Conservation (phyloP, 64 coral and sea anemone species). For the Dendronephthya gigantea region DNA sequence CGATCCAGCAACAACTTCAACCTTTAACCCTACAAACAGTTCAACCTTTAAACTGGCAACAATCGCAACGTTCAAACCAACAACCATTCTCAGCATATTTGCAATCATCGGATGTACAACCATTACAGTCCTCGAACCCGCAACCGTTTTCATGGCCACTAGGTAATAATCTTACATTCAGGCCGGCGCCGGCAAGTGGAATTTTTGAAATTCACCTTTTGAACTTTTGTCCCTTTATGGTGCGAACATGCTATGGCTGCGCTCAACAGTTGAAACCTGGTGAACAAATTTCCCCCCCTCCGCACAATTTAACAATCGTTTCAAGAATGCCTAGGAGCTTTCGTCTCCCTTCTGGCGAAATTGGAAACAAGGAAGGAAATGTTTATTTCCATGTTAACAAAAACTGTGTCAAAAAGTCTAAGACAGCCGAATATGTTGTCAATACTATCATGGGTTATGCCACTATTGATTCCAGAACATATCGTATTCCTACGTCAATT, state of each 20-base stretch:
- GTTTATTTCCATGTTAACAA: too few relatives aligned
- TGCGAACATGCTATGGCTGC: conserved; percentile 6
- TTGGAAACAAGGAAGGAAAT: neutral
- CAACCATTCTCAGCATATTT: neutral
- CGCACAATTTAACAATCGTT: conserved; percentile 12
- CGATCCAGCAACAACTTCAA: neutral
- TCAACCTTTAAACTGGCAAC: neutral
- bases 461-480: too few relatives aligned
- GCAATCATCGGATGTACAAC: neutral
- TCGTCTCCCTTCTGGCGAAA: conserved; percentile 11
- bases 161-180: neutral
- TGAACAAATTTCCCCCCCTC: too few relatives aligned
- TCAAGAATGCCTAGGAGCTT: conserved; percentile 1
- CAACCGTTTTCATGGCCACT: neutral
- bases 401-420: too few relatives aligned
- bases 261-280: conserved; percentile 14
- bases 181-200: neutral
- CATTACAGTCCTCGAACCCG: neutral
- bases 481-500: too few relatives aligned
- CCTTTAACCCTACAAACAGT: neutral
- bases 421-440: too few relatives aligned
- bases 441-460: too few relatives aligned
- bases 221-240: conserved; percentile 1
- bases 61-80: too few relatives aligned
- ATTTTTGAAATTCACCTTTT: conserved; percentile 4